Percentiles rank a stretch among this genome's conserved stretches.
Evolutionary conservation across 2,888 invertebrate species (phyloP).

Genomic region (Anagyrus pseudococci): DNA sequence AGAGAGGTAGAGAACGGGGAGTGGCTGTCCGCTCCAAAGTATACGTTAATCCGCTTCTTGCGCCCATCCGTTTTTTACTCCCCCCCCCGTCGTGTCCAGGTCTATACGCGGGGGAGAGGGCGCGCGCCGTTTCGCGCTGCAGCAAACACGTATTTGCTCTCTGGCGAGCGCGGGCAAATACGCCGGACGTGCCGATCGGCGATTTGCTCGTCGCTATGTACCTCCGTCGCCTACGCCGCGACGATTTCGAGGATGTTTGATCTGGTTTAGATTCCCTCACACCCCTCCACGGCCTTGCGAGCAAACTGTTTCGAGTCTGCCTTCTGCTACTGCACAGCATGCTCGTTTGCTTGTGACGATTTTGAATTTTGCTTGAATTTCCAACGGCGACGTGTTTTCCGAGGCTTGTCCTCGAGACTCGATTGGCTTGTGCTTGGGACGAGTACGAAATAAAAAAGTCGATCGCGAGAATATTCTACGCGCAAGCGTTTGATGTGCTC

Average conservation of each 20-base stretch:
- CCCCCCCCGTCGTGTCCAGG: no score
- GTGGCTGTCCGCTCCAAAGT: neutral
- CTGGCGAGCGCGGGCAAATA: conserved; percentile 1
- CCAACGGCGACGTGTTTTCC: no score
- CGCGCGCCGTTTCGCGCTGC: neutral
- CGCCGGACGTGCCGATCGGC: neutral
- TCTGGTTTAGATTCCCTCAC: neutral
- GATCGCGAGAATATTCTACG: no score
- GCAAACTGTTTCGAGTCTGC: no score
- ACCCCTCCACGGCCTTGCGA: no score
- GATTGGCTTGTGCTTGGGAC: no score
- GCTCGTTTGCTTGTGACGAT: no score
- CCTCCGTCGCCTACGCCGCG: neutral
- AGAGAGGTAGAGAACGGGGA: neutral
- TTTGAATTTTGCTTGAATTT: no score
- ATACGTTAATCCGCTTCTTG: conserved; percentile 14
- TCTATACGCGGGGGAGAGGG: neutral
- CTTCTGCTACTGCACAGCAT: no score
- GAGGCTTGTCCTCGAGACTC: no score
- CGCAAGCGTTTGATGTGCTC: no score
- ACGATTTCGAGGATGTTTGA: neutral
- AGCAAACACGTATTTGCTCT: conserved; percentile 9
- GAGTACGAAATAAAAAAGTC: no score
- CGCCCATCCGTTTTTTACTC: neutral
- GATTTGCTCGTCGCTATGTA: conserved; percentile 3